Percentiles rank a stretch among this genome's conserved stretches.
Evolutionary conservation across 1,140 invertebrate genomes (phyloP).

Genomic region (Scaptomyza hsui): DNA sequence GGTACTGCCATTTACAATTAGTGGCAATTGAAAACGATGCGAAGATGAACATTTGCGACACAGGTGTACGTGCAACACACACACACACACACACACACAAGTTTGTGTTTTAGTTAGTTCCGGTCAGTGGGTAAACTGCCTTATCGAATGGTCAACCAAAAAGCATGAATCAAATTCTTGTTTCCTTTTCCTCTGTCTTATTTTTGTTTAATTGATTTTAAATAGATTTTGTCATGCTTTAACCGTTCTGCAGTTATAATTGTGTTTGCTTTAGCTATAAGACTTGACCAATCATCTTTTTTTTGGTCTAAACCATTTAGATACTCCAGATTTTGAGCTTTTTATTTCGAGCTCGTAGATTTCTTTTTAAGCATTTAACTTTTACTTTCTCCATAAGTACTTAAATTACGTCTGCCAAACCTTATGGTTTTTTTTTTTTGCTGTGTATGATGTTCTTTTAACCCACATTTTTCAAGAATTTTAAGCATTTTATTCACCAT

Average conservation of each 20-base stretch:
- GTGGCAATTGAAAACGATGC: constrained; percentile 42
- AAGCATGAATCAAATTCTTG: no score
- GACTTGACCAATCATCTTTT: neutral
- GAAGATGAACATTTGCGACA: constrained; percentile 27
- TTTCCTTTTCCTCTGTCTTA: no score
- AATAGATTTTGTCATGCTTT: neutral
- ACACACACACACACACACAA: constrained; percentile 3
- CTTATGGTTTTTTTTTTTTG: neutral
- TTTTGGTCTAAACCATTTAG: neutral
- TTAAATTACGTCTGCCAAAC: constrained; percentile 42
- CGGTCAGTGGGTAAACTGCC: neutral
- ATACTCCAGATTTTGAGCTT: constrained; percentile 9
- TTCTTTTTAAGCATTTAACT: constrained; percentile 29
- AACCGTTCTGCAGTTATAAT: neutral
- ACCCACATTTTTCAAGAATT: constrained; percentile 39
- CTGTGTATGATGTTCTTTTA: constrained; percentile 26
- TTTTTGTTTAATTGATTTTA: neutral
- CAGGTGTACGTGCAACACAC: constrained; percentile 48
- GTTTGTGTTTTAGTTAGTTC: neutral
- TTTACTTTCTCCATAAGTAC: constrained; percentile 43
- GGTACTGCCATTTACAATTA: constrained; percentile 27
- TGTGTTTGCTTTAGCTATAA: neutral
- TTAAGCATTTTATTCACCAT: constrained; percentile 30
- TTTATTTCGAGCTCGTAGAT: constrained; percentile 7
- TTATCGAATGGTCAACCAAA: constrained; percentile 1